A percentile compares a stretch with the other conserved stretches of the same genome.
Conservation (phyloP, 2,113 vertebrate genomes). For the Azemiops feae region DNA sequence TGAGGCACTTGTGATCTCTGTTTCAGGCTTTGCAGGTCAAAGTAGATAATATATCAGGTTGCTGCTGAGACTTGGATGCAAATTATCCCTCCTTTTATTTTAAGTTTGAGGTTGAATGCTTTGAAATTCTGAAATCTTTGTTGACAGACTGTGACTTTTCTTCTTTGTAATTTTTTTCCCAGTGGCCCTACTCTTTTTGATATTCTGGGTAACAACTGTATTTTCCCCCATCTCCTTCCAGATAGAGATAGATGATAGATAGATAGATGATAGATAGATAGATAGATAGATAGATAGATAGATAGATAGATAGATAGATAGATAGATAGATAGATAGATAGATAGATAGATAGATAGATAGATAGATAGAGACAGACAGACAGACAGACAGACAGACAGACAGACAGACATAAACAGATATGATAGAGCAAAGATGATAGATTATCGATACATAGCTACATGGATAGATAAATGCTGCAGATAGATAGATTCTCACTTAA, state of each 20-base stretch:
- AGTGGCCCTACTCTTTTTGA: neutral
- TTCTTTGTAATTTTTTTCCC: neutral
- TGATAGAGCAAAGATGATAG: too few relatives aligned
- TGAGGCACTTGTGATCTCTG: neutral
- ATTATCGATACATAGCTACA: too few relatives aligned
- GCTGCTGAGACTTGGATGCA: neutral
- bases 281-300: too few relatives aligned
- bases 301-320: neutral
- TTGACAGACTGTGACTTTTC: neutral
- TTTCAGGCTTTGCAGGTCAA: neutral
- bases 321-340: accelerated
- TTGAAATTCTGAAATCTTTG: neutral
- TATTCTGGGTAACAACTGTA: neutral
- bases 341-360: too few relatives aligned
- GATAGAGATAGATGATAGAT: too few relatives aligned
- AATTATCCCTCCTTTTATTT: neutral
- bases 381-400: too few relatives aligned
- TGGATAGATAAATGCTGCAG: too few relatives aligned
- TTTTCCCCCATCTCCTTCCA: neutral
- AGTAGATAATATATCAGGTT: neutral
- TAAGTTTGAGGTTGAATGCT: neutral
- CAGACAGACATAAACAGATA: too few relatives aligned
- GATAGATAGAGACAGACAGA: too few relatives aligned
- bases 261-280: too few relatives aligned
- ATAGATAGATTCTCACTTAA: neutral